Base-by-base conservation (phyloP, 2,113 vertebrate genomes). In the Mesoclemmys tuberculata region DNA sequence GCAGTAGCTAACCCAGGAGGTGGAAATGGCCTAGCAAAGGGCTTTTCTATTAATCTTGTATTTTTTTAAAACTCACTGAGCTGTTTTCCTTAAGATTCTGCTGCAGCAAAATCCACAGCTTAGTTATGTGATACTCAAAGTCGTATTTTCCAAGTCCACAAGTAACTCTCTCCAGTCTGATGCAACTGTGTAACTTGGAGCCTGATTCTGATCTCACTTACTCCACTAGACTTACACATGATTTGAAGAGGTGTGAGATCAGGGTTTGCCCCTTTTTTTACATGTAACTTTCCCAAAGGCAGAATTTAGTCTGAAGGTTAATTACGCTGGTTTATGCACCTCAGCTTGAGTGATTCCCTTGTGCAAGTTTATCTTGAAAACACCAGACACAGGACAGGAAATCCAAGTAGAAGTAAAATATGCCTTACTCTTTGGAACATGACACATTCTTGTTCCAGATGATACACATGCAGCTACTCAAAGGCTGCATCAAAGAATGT, bases 301-400 rank as follows among this genome's bases (percentile, higher is more conserved):
- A 68, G 58, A 93, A 85, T 46, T 82, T 56, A 14, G 6, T 52
- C 71, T 24, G 3, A 68, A n/a, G 85, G 56, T 38, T 83, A 48
- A 90, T 93, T 55, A 82, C 46, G 55, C 12, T 93, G 2, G 1
- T 64, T 82, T 88, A 75, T 26, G 0, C 44, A 48, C 49, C 46
- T 84, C 71, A 55, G 19, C 31, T 68, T 13, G 3, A 26, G 48
- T 84, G 90, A 11, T 1, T 90, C 19, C 14, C 55, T n/a, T 8
- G 6, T 95, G n/a, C 8, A 93, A 93, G 10, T 82, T 93, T 83
- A n/a, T 51, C 64, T 74, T 92, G 38, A 85, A 96, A 93, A 61
- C 75, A 49, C 48, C 81, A 9, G 10, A 51, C 44, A 35, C 64
- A 38, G 61, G 14, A 26, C 48, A 88, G 77, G 19, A 78, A 93